A percentile compares a stretch with the other conserved stretches of the same genome.
phyloP scores from a whole-genome alignment of 2,113 vertebrate genomes.

The Phycodurus eques region DNA sequence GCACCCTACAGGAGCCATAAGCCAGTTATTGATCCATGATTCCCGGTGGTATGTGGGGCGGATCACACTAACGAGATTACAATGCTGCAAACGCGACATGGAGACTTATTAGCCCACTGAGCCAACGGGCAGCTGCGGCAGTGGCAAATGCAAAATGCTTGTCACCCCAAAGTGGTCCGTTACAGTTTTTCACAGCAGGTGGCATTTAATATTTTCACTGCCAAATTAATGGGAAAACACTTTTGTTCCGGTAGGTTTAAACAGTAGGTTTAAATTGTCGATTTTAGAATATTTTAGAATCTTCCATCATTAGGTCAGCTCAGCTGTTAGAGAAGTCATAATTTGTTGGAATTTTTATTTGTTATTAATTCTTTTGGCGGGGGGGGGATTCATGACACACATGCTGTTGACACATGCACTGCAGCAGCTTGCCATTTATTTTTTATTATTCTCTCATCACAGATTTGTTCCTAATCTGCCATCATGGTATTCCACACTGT shows the following conservation, averaged over 20 bases:
- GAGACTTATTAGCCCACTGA: slow-evolving; percentile 53
- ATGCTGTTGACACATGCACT: background rate
- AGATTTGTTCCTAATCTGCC: slow-evolving; percentile 45
- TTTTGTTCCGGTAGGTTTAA: background rate
- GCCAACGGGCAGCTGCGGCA: slow-evolving; percentile 31
- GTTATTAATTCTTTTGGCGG: background rate
- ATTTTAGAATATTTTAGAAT: background rate
- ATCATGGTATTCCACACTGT: slow-evolving; percentile 32
- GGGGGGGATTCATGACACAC: background rate
- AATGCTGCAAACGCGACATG: slow-evolving; percentile 44
- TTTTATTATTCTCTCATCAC: slow-evolving; percentile 29
- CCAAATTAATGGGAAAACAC: background rate
- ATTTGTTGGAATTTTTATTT: slow-evolving; percentile 7
- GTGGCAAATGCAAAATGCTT: slow-evolving; percentile 41
- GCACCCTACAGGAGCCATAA: slow-evolving; percentile 36
- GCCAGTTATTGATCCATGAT: slow-evolving; percentile 63
- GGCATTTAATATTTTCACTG: background rate
- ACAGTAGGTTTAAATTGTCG: background rate
- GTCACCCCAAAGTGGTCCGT: slow-evolving; percentile 33
- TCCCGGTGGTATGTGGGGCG: slow-evolving; percentile 49
- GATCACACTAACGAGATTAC: slow-evolving; percentile 66
- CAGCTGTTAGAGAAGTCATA: background rate
- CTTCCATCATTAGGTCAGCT: background rate
- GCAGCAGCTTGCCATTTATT: slow-evolving; percentile 17
- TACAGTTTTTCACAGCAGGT: background rate